Conservation (phyloP, 2,797 vertebrate species). For the Pogoniulus pusillus region DNA sequence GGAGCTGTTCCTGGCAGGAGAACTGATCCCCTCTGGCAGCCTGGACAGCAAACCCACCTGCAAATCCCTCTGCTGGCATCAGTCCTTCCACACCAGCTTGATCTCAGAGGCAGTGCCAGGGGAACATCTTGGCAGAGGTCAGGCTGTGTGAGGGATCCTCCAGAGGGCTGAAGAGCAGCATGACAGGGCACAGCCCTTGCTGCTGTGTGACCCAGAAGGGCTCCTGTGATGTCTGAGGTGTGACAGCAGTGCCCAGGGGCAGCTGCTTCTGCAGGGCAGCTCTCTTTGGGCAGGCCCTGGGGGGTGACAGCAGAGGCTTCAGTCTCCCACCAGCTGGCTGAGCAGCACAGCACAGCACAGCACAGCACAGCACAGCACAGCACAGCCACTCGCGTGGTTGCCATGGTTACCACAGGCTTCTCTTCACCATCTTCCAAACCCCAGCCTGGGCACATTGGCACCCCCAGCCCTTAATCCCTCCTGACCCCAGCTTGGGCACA, state of each 20-base stretch:
- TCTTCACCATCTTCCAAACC: slow-evolving; percentile 1
- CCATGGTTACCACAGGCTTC: slow-evolving; percentile 18
- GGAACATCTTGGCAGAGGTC: no score
- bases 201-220: neutral
- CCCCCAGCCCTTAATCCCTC: neutral
- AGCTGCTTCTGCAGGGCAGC: neutral
- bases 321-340: neutral
- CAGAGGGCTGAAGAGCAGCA: no score
- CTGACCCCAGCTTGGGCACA: neutral
- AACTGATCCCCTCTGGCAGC: no score
- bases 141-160: fast-evolving
- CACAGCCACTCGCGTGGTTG: neutral
- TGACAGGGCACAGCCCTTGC: no score
- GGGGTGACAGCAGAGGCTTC: neutral
- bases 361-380: neutral
- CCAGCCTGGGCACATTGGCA: neutral
- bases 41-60: no score
- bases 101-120: no score
- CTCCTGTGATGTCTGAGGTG: neutral
- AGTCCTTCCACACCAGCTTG: no score
- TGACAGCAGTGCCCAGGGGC: neutral
- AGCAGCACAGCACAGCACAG: neutral
- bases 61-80: no score
- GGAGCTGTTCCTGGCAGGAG: no score
- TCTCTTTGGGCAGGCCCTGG: neutral